phyloP scores from a whole-genome alignment of 2,888 invertebrate genomes.

The Synanthedon vespiformis region DNA sequence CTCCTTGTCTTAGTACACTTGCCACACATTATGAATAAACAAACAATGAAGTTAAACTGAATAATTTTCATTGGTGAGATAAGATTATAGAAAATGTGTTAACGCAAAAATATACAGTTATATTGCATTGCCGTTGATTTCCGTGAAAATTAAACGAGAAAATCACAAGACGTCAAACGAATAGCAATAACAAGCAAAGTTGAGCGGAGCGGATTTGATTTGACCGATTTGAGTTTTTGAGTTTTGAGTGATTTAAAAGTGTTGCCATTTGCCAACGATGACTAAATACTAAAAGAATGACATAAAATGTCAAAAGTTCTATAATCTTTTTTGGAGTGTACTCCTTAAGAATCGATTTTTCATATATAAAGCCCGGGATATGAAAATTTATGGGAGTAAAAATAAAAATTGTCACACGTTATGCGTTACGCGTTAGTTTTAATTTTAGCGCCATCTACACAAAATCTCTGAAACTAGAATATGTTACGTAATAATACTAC shows the following conservation, averaged over 20 bases:
- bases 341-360: too few species aligned
- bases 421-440: too few species aligned
- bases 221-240: background rate
- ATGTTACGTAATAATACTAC: too few species aligned
- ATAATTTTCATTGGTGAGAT: slow-evolving; percentile 7
- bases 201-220: slow-evolving; percentile 4
- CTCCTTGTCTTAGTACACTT: slow-evolving; percentile 56
- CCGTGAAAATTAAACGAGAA: slow-evolving; percentile 47
- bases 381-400: too few species aligned
- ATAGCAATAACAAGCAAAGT: slow-evolving; percentile 14
- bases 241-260: background rate
- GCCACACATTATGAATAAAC: slow-evolving; percentile 51
- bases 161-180: slow-evolving; percentile 42
- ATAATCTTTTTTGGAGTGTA: too few species aligned
- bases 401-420: too few species aligned
- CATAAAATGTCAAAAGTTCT: too few species aligned
- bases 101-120: slow-evolving; percentile 35
- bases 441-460: too few species aligned
- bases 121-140: slow-evolving; percentile 55
- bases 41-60: slow-evolving; percentile 12
- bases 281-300: too few species aligned
- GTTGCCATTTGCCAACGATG: background rate
- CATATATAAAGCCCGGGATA: too few species aligned
- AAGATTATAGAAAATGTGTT: slow-evolving; percentile 3
- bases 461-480: too few species aligned